Base-by-base conservation (phyloP, 2,113 vertebrate species). In the Hyla sarda region DNA sequence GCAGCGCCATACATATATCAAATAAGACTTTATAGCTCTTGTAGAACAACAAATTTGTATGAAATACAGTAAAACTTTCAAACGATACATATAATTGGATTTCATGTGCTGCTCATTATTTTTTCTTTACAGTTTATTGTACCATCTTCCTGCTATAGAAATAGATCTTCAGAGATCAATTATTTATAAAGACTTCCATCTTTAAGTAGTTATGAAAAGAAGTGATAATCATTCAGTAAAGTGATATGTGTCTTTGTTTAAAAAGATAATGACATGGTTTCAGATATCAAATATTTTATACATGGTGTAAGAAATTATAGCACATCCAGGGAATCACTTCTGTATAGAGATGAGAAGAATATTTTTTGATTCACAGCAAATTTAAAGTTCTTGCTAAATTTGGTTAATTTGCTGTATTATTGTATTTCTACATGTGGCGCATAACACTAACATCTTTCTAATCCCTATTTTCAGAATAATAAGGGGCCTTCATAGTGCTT, bases 21-120 rank as follows among this genome's bases (percentile, higher is more conserved):
- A 58, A 32, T 23, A 48, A 62, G 72, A 32, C 54, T 62, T 84
- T 76, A 60, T 76, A 76, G 34, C 54, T 48, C 7, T 45, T 84
- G 52, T 50, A 10, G 67, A 73, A 65, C 17, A 45, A 62, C 58
- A 62, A 47, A 45, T 80, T 41, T 65, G 37, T 65, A 65, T 62
- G n/a, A 80, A 62, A 65, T 81, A 60, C 77, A 54, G 54, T n/a
- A 54, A 41, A 25, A 21, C 32, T 47, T 81, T 81, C 5, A 41
- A 45, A n/a, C 41, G 56, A 47, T 81, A n/a, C 34, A 47, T 81
- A 65, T 81, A 65, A 47, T 47, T 81, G 13, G 12, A 41, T 81
- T 47, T 62, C 16, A 47, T 62, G 34, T 2, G 6, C 14, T 47
- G 3, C 37, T 62, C 37, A 62, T 81, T 17, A 62, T 77, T 41